phyloP scores from a whole-genome alignment of 1,140 invertebrate species.

The Drosophila hydei region DNA sequence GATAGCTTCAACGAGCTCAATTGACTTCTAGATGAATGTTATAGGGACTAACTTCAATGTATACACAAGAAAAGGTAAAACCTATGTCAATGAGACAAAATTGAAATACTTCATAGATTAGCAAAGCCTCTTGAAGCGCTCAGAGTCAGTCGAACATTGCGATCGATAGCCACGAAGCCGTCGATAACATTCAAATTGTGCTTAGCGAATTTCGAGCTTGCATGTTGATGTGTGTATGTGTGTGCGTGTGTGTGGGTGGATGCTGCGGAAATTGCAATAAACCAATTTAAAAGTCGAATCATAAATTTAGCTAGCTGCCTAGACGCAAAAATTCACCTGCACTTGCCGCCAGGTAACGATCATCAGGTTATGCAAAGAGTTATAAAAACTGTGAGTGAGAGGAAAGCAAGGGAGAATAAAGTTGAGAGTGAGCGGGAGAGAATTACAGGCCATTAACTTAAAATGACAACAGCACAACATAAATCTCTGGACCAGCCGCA shows the following conservation, averaged over 20 bases:
- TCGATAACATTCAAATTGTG: not conserved
- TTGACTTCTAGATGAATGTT: too few species aligned
- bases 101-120: too few species aligned
- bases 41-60: too few species aligned
- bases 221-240: not conserved
- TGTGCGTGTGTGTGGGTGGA: constrained; percentile 30
- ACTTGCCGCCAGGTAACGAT: constrained; percentile 36
- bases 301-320: constrained; percentile 56
- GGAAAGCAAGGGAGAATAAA: not conserved
- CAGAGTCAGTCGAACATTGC: too few species aligned
- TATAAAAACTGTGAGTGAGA: constrained; percentile 31
- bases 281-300: constrained; percentile 68
- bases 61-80: too few species aligned
- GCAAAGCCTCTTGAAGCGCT: too few species aligned
- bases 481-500: constrained; percentile 62
- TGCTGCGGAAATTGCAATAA: constrained; percentile 64
- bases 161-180: too few species aligned
- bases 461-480: constrained; percentile 74
- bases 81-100: too few species aligned
- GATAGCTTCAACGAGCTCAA: too few species aligned
- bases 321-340: constrained; percentile 63
- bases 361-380: constrained; percentile 47
- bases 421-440: constrained; percentile 18
- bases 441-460: constrained; percentile 73
- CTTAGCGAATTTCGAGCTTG: constrained; percentile 3